Percentiles rank a stretch among this genome's conserved stretches.
Evolutionary conservation across 2,113 vertebrate genomes (phyloP).

Genomic region (Carassius auratus): DNA sequence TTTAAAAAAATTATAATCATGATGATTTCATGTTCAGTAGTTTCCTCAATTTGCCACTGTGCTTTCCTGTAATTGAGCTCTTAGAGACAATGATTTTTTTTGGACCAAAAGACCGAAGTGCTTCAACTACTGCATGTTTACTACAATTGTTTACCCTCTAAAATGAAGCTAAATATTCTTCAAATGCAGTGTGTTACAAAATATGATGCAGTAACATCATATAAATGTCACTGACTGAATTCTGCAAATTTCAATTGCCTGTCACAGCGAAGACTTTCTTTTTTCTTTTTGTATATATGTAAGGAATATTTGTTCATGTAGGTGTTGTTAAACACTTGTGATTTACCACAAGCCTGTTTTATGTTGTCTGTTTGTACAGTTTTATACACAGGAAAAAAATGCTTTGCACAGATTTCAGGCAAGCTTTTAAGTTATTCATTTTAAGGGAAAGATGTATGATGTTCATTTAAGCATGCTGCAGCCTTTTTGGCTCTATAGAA

Average conservation of each 20-base stretch:
- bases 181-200: not conserved
- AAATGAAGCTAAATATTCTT: constrained; percentile 44
- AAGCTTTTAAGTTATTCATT: constrained; percentile 18
- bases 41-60: constrained; percentile 29
- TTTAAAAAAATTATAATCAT: not conserved
- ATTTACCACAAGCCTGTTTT: constrained; percentile 7
- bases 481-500: constrained; percentile 13
- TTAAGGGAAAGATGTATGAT: constrained; percentile 17
- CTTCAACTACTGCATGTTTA: constrained; percentile 61
- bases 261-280: not conserved
- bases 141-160: constrained; percentile 48
- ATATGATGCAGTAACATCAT: not conserved
- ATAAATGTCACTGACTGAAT: constrained; percentile 13
- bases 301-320: constrained; percentile 26
- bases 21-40: not conserved
- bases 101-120: constrained; percentile 67
- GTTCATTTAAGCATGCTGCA: constrained; percentile 46
- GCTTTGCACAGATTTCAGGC: not conserved
- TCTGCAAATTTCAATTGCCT: constrained; percentile 7
- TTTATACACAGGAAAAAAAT: constrained; percentile 24
- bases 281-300: constrained; percentile 23
- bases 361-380: constrained; percentile 34
- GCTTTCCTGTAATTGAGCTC: constrained; percentile 22
- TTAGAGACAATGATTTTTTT: constrained; percentile 24
- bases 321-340: constrained; percentile 33